Evolutionary conservation across 2,113 vertebrate genomes (phyloP).

Genomic region (Pelodiscus sinensis): DNA sequence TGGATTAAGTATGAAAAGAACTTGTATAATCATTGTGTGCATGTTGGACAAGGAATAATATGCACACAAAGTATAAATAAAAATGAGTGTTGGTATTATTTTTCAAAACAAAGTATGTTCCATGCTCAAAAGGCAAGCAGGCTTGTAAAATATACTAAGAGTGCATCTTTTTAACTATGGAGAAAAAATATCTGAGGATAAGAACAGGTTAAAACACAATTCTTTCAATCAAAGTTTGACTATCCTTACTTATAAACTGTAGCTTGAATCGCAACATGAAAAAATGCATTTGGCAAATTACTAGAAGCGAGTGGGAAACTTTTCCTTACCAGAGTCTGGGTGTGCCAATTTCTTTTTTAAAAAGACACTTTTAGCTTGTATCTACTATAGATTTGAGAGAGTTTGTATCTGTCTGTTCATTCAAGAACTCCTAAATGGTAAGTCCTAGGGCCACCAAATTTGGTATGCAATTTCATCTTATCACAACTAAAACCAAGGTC

Average conservation of each 20-base stretch:
- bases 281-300: neutral
- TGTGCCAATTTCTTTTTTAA: neutral
- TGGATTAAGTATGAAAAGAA: constrained; percentile 35
- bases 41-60: constrained; percentile 11
- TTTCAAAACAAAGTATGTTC: constrained; percentile 51
- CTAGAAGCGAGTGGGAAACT: neutral
- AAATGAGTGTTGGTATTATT: constrained; percentile 28
- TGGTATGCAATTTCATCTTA: too few species aligned
- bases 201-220: neutral
- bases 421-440: too few species aligned
- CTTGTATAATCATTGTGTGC: constrained; percentile 4
- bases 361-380: neutral
- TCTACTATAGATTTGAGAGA: neutral
- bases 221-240: neutral
- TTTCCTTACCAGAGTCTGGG: neutral
- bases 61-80: constrained; percentile 19
- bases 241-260: neutral
- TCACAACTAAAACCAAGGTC: too few species aligned
- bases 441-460: too few species aligned
- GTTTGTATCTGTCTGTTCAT: too few species aligned
- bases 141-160: constrained; percentile 37
- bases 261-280: neutral
- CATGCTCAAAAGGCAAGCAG: constrained; percentile 32
- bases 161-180: neutral
- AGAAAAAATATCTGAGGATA: neutral